Base-by-base conservation (phyloP, 2,888 invertebrate genomes). In the Helleia helle region DNA sequence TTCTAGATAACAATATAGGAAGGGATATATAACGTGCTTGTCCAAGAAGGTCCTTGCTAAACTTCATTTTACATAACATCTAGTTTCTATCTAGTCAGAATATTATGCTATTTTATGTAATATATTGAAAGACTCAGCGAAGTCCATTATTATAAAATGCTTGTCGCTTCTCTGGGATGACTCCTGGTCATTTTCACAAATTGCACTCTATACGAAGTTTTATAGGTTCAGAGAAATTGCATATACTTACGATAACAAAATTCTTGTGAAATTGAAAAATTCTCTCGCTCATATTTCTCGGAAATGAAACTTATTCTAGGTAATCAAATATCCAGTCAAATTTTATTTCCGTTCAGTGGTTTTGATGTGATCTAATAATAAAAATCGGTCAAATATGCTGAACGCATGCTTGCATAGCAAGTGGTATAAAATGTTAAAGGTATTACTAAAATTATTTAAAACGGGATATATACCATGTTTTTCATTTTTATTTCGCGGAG, bases 181-280 rank as follows among this genome's bases (percentile, higher is more conserved):
- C 22, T 11, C 11, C 9, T 11, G 9, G 34, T 34, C 22, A 17
- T 18, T 34, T 34, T 11, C 18, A 12, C 3, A 22, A 12, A 34
- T 18, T 34, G 22, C 9, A 8, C 9, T 34, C 7, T 12, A 22
- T 17, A 34, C 15, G 31, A 17, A 34, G 34, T 18, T 34, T 31
- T 34, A 34, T 34, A 15, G 15, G 34, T 2, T 7, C 28, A 34
- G 31, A 5, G 22, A 31, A 31, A 34, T 12, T 34, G 31, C 30
- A 30, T 30, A 31, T 3, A 17, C 9, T 31, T 17, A 31, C 3
- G 15, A 17, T 34, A 12, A 34, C 18, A 34, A 34, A 18, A 34
- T 12, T 8, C 4, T 11, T 7, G 18, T 17, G 34, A 34, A 34
- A 22, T 34, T 34, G 34, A 15, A 34, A 34, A 34, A 34, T 34